These are phyloP conservation scores for Esox masquinongy DNA, from an alignment of 2,797 vertebrate species.

Conservation along the genomic window DNA sequence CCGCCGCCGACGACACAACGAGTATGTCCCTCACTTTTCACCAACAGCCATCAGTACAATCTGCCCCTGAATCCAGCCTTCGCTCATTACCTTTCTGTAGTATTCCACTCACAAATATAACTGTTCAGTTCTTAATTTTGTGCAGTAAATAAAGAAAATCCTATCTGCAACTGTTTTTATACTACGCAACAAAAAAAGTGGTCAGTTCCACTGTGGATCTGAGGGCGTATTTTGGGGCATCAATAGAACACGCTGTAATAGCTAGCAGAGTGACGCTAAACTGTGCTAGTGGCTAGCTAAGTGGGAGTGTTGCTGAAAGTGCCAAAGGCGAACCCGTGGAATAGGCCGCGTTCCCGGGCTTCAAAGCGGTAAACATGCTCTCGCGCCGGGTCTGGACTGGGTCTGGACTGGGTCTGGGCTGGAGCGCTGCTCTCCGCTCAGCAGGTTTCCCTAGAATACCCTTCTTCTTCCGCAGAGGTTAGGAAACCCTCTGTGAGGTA, in stretches of 20 bases:
- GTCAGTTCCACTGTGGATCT: slow-evolving; percentile 24
- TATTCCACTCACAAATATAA: slow-evolving; percentile 48
- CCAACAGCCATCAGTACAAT: slow-evolving; percentile 45
- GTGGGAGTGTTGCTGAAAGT: slow-evolving; percentile 57
- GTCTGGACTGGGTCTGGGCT: slow-evolving; percentile 46
- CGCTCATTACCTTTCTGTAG: slow-evolving; percentile 55
- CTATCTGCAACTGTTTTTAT: neutral
- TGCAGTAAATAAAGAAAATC: slow-evolving; percentile 1
- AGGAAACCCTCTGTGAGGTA: slow-evolving; percentile 67
- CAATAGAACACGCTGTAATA: slow-evolving; percentile 36
- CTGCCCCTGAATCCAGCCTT: slow-evolving; percentile 48
- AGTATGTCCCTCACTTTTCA: slow-evolving; percentile 59
- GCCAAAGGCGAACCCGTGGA: slow-evolving; percentile 60
- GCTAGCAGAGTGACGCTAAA: slow-evolving; percentile 48
- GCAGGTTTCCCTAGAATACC: slow-evolving; percentile 42
- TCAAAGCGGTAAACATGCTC: slow-evolving; percentile 18
- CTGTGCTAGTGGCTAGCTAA: slow-evolving; percentile 26
- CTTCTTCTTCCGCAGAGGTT: slow-evolving; percentile 52
- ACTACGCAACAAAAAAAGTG: neutral
- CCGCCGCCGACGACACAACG: slow-evolving; percentile 64
- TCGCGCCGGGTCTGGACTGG: slow-evolving; percentile 45
- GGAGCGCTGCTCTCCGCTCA: slow-evolving; percentile 50
- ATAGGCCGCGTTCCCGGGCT: slow-evolving; percentile 64
- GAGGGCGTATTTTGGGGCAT: slow-evolving; percentile 34
- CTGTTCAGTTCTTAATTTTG: neutral